phyloP scores from a whole-genome alignment of 2,888 invertebrate species.

The Hydrotaea diabolus region DNA sequence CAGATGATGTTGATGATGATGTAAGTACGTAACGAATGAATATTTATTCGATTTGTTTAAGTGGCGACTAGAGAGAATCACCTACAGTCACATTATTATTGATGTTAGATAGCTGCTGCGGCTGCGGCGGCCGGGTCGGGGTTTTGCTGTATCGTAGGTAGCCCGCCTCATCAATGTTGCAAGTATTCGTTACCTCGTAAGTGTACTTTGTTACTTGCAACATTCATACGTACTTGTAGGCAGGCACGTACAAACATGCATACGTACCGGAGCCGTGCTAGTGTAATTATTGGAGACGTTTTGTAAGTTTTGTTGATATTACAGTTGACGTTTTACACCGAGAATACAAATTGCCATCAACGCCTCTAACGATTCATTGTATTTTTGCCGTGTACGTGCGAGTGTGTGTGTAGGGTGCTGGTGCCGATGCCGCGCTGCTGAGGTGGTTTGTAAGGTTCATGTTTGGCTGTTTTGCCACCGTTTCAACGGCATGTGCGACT shows the following conservation, averaged over 20 bases:
- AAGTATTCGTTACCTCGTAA: constrained; percentile 17
- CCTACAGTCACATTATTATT: not conserved
- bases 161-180: not conserved
- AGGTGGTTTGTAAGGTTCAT: constrained; percentile 26
- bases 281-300: constrained; percentile 63
- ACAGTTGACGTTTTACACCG: constrained; percentile 63
- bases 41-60: not conserved
- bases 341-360: constrained; percentile 64
- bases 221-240: constrained; percentile 31
- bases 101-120: not conserved
- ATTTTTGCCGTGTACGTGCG: constrained; percentile 1
- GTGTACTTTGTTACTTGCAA: constrained; percentile 34
- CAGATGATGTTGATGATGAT: not conserved
- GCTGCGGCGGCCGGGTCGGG: not conserved
- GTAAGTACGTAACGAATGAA: not conserved
- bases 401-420: constrained; percentile 8
- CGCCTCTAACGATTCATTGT: constrained; percentile 66
- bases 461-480: constrained; percentile 60
- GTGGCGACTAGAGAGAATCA: not conserved
- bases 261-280: not conserved
- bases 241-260: constrained; percentile 19
- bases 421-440: constrained; percentile 14
- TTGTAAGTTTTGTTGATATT: constrained; percentile 62
- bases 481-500: constrained; percentile 58
- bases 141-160: no score